Evolutionary conservation across 1,140 invertebrate species (phyloP), one percentile per base, ranked within the genome.

Genomic region (Monochamus saltuarius): DNA sequence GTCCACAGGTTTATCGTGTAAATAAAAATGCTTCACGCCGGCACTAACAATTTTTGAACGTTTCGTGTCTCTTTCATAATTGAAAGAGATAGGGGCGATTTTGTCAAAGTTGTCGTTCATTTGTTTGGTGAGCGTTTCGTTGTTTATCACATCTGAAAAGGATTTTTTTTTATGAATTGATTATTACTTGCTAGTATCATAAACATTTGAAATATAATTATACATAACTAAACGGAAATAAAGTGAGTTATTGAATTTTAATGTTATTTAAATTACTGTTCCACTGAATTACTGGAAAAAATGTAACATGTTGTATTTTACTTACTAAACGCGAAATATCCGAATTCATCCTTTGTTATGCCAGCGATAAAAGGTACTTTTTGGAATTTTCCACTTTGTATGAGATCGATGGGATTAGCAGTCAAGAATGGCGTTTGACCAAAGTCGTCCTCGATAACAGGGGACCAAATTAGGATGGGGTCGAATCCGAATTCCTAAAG

Each of bases 361-460:
- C 56, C 56, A 57, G 83, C 80, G 11, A 90, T 83, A 17, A 85
- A 71, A 2, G 89, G 88, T 9, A 89, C 82, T 40, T 86, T 80
- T 50, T 83, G 71, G 54, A 88, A 82, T 11, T 84, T 78, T 19
- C 84, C 84, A 39, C 80, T 69, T 43, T 77, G 73, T 10, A 88
- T 81, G 1, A 85, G 73, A 17, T 82, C 78, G 6, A 80, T 65
- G 0, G 88, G 87, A 67, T 86, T 78, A 17, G 80, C 81, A 0
- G 79, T 67, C 11, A 90, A 73, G 70, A 89, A 90, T 39, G 85
- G 79, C 62, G 87, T 82, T 60, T 87, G 83, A 0, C 85, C 87
- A 62, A 85, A 82, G 68, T 87, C 83, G 0, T 81, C 81, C 72
- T 91, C 89, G 4, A 90, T 78, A 1, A 89, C 84, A 1, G 88